Conservation (phyloP, 2,888 invertebrate species). For the Drosophila subsilvestris region DNA sequence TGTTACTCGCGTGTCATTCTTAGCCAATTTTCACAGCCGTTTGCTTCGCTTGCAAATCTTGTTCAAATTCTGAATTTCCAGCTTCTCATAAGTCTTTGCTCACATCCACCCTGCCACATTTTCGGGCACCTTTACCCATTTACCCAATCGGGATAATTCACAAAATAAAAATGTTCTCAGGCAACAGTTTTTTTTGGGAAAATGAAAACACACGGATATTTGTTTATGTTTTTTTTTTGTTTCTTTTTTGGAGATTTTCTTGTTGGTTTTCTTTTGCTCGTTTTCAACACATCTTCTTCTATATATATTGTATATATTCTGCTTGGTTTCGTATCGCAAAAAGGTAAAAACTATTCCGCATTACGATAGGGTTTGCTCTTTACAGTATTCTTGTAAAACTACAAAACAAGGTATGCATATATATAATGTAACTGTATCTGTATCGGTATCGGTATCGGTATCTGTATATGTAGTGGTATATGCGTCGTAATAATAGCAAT, state of each 20-base stretch:
- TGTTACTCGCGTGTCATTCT: slow-evolving; percentile 15
- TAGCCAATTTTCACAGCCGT: slow-evolving; percentile 76
- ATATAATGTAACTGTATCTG: slow-evolving; percentile 12
- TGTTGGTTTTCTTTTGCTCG: slow-evolving; percentile 52
- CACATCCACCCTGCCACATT: slow-evolving; percentile 20
- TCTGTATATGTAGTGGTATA: neutral
- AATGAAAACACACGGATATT: slow-evolving; percentile 62
- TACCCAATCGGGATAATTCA: slow-evolving; percentile 2
- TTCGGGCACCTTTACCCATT: slow-evolving; percentile 11
- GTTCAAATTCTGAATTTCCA: slow-evolving; percentile 53
- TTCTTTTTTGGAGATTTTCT: slow-evolving; percentile 34
- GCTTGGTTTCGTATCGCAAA: slow-evolving; percentile 52
- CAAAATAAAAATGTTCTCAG: slow-evolving; percentile 4
- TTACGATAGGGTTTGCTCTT: slow-evolving; percentile 46
- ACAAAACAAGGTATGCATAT: slow-evolving; percentile 69
- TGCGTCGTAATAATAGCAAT: slow-evolving; percentile 1
- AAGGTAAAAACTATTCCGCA: slow-evolving; percentile 62
- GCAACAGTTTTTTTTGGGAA: slow-evolving; percentile 9
- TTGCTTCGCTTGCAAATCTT: slow-evolving; percentile 61
- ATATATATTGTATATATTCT: slow-evolving; percentile 64
- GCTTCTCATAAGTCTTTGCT: slow-evolving; percentile 65
- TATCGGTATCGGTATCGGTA: slow-evolving; percentile 5
- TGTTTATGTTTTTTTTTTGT: slow-evolving; percentile 56
- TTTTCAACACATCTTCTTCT: slow-evolving; percentile 66
- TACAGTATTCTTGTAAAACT: slow-evolving; percentile 66